A percentile compares a stretch with the other conserved stretches of the same genome.
Conservation (phyloP, 1,140 invertebrate genomes). For the Zaprionus ornatus region DNA sequence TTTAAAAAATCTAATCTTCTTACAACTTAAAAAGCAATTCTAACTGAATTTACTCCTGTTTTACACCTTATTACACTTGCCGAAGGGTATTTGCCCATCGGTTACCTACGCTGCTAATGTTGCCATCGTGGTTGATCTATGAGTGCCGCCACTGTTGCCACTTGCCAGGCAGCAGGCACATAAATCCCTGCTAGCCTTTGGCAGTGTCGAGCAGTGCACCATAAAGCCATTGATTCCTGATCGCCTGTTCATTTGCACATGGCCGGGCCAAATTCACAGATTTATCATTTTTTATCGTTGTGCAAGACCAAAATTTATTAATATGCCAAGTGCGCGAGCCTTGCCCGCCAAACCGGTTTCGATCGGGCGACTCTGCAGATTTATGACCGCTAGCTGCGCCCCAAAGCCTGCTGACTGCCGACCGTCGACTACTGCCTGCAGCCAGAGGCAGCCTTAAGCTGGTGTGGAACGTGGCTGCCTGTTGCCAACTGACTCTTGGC, state of each 20-base stretch:
- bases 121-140: slow-evolving; percentile 37
- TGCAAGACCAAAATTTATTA: slow-evolving; percentile 62
- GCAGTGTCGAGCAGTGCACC: slow-evolving; percentile 25
- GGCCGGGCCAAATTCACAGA: slow-evolving; percentile 58
- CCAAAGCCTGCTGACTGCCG: neutral
- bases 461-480: neutral
- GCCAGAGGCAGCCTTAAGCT: neutral
- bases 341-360: slow-evolving; percentile 52
- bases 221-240: slow-evolving; percentile 47
- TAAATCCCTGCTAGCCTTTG: slow-evolving; percentile 55
- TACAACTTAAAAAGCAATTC: too few species aligned
- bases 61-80: neutral
- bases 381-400: slow-evolving; percentile 27
- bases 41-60: neutral
- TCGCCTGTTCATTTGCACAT: slow-evolving; percentile 68
- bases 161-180: slow-evolving; percentile 60
- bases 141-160: slow-evolving; percentile 55
- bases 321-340: slow-evolving; percentile 28
- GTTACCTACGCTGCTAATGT: neutral
- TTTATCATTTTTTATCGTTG: slow-evolving; percentile 63
- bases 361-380: slow-evolving; percentile 31
- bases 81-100: slow-evolving; percentile 31
- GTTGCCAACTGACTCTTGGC: neutral
- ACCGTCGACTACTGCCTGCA: neutral
- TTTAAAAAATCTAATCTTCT: neutral